phyloP scores from a whole-genome alignment of 2,113 vertebrate genomes.

The Odocoileus hemionus region DNA sequence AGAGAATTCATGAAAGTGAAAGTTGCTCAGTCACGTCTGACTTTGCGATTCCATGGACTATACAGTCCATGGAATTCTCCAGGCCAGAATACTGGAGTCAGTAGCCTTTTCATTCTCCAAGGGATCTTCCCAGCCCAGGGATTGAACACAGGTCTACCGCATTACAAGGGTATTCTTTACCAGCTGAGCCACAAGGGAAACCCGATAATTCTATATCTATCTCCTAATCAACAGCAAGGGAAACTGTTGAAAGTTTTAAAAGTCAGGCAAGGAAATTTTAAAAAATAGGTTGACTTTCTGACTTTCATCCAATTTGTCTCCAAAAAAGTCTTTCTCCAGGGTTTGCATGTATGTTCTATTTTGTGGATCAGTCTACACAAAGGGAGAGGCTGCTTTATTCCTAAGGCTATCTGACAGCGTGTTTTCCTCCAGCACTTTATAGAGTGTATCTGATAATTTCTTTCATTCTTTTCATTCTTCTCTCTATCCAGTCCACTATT shows the following conservation, averaged over 20 bases:
- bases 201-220: slow-evolving; percentile 9
- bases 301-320: neutral
- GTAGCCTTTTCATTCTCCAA: neutral
- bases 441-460: neutral
- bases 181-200: neutral
- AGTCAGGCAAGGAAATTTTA: neutral
- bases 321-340: neutral
- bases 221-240: slow-evolving; percentile 30
- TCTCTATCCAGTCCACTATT: neutral
- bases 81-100: neutral
- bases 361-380: neutral
- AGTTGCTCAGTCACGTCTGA: neutral
- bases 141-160: neutral
- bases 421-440: neutral
- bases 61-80: neutral
- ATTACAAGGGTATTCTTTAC: neutral
- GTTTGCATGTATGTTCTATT: neutral
- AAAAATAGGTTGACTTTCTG: neutral
- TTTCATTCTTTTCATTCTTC: neutral
- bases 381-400: neutral
- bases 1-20: slow-evolving; percentile 11
- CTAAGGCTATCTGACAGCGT: neutral
- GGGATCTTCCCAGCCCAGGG: neutral
- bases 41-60: neutral
- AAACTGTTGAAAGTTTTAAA: slow-evolving; percentile 14